A percentile compares a stretch with the other conserved stretches of the same genome.
These are phyloP conservation scores for Pedionomus torquatus DNA, from an alignment of 2,113 vertebrate genomes.

Conservation along the genomic window DNA sequence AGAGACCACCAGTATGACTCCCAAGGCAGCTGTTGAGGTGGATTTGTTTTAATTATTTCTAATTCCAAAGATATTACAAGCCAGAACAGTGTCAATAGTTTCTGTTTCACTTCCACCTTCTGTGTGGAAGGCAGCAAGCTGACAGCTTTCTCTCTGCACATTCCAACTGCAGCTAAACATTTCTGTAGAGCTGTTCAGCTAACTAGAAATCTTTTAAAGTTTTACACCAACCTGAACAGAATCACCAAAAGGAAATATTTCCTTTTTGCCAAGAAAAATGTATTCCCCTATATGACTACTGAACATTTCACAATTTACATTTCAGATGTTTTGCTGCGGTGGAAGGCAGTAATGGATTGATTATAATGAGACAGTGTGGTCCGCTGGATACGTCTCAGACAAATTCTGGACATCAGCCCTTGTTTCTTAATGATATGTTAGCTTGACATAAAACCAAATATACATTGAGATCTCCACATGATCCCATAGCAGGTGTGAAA, in stretches of 20 bases:
- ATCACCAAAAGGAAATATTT: neutral
- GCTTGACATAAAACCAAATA: conserved; percentile 43
- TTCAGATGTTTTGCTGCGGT: conserved; percentile 57
- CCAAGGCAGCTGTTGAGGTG: conserved; percentile 78
- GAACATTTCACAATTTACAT: conserved; percentile 28
- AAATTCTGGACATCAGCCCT: conserved; percentile 53
- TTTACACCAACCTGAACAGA: neutral
- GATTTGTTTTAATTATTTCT: conserved; percentile 79
- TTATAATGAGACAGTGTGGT: conserved; percentile 36
- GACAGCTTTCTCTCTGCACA: conserved; percentile 41
- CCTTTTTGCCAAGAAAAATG: neutral
- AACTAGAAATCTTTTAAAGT: neutral
- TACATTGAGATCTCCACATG: conserved; percentile 38
- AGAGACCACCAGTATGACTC: conserved; percentile 85
- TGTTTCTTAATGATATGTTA: conserved; percentile 51
- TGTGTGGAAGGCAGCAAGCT: conserved; percentile 19
- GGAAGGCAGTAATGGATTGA: conserved; percentile 54
- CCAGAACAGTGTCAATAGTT: conserved; percentile 35
- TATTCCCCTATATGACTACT: conserved; percentile 3
- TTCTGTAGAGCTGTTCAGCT: conserved; percentile 4
- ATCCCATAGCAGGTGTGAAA: conserved; percentile 57
- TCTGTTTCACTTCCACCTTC: conserved; percentile 46
- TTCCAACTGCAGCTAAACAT: conserved; percentile 16
- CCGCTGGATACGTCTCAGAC: conserved; percentile 15
- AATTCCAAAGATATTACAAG: conserved; percentile 64